Percentiles rank a stretch among this genome's conserved stretches.
Evolutionary conservation across 1,140 invertebrate genomes (phyloP).

Genomic region (Rhopalosiphum maidis): DNA sequence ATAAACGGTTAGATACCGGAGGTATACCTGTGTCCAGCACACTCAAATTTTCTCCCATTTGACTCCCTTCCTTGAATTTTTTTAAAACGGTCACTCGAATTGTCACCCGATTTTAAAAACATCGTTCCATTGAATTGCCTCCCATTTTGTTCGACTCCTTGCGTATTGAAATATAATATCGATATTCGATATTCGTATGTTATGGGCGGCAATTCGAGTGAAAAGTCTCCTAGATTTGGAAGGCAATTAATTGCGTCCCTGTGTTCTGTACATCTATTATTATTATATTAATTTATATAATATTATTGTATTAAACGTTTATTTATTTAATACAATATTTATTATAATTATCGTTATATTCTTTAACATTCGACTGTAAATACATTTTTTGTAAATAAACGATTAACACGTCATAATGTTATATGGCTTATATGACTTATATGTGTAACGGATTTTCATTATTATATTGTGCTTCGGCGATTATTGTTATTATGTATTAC

Average conservation of each 20-base stretch:
- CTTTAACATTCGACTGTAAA: neutral
- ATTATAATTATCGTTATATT: neutral
- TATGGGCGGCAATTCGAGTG: neutral
- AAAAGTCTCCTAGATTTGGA: neutral
- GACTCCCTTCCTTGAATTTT: neutral
- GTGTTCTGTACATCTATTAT: neutral
- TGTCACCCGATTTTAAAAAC: too few relatives aligned
- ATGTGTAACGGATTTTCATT: neutral
- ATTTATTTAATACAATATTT: neutral
- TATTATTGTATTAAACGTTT: neutral
- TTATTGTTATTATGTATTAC: neutral
- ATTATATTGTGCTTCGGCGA: neutral
- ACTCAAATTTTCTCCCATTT: neutral
- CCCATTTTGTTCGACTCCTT: too few relatives aligned
- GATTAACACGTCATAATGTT: neutral
- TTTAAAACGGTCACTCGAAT: neutral
- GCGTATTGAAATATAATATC: too few relatives aligned
- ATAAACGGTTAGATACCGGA: neutral
- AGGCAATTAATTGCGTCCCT: neutral
- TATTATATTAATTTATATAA: neutral
- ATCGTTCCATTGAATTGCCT: neutral
- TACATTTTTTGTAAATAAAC: neutral
- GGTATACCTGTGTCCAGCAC: neutral
- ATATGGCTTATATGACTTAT: too few relatives aligned
- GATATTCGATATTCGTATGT: neutral